Evolutionary conservation across 2,797 vertebrate genomes (phyloP), one percentile per base, ranked within the genome.

Genomic region (Sparidentex hasta): DNA sequence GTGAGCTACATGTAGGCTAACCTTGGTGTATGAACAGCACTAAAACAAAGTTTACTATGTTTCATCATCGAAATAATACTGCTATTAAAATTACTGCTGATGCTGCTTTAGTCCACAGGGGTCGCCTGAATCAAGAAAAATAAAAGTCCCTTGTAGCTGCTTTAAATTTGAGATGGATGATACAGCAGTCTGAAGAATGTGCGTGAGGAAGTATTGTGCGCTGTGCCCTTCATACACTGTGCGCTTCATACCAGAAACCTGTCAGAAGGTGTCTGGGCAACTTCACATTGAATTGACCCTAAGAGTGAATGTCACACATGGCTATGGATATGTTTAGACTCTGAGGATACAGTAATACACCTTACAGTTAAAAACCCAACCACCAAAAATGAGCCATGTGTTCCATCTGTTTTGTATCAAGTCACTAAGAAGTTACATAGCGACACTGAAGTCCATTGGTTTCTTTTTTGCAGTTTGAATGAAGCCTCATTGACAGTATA

Each of bases 161-260:
- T 65, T 71, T 25, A 8, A 75, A 58, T 17, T 38, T 46, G 33
- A n/a, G n/a, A 64, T 43, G 1, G 16, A 21, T 67, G 59, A 56
- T 23, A 0, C 44, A 62, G 61, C 63, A 52, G 66, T 71, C 63
- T 9, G 9, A 69, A 47, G 55, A 59, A 4, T 29, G 56, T 29
- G 29, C 38, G 41, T 7, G 38, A 41, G 47, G 11, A 20, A 57
- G 20, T 44, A 21, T 17, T 33, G 58, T 52, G 38, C 56, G 5
- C 65, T 47, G 48, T 82, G 64, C 44, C 48, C 33, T 44, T n/a
- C n/a, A n/a, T n/a, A n/a, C n/a, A n/a, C n/a, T n/a, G n/a, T n/a
- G n/a, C n/a, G n/a, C n/a, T 54, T 77, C 33, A 76, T 65, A 57
- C 63, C 66, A 67, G 51, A 70, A 63, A 66, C 38, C 47, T 47